These are phyloP conservation scores for Halictus rubicundus DNA, from an alignment of 1,140 invertebrate genomes.

Conservation along the genomic window DNA sequence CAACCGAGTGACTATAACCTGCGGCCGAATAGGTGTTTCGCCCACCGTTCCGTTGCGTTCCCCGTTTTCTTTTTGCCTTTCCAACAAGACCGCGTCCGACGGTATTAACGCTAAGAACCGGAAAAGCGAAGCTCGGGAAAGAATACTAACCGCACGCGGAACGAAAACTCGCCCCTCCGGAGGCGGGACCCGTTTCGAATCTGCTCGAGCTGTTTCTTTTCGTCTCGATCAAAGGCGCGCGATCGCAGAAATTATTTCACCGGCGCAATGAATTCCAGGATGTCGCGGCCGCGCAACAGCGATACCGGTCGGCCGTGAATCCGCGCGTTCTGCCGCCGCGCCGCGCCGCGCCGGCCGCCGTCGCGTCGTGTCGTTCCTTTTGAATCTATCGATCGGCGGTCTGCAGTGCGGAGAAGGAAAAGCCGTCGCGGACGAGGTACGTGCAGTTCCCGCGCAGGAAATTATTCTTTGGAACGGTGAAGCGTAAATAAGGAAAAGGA, in stretches of 20 bases:
- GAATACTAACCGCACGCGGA: neutral
- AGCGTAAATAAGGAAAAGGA: slow-evolving; percentile 41
- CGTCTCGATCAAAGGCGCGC: too few species aligned
- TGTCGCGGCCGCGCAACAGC: too few species aligned
- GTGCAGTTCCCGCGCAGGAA: slow-evolving; percentile 45
- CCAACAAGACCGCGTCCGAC: neutral
- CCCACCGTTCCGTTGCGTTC: neutral
- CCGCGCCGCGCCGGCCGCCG: too few species aligned
- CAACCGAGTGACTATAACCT: neutral
- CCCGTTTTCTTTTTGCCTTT: too few species aligned
- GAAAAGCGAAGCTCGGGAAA: neutral
- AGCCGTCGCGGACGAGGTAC: slow-evolving; percentile 14
- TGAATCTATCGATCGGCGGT: slow-evolving; percentile 38
- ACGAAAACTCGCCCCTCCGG: too few species aligned
- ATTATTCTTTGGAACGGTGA: slow-evolving; percentile 52
- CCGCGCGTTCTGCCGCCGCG: slow-evolving; percentile 2
- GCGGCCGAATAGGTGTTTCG: too few species aligned
- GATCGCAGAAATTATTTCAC: slow-evolving; percentile 2
- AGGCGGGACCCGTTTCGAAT: too few species aligned
- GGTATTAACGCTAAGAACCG: neutral
- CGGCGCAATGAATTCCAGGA: neutral
- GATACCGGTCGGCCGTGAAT: slow-evolving; percentile 16
- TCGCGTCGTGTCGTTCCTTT: slow-evolving; percentile 6
- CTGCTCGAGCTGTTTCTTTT: neutral
- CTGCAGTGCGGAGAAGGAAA: neutral